Percentiles rank a stretch among this genome's conserved stretches.
Conservation (phyloP, 2,888 invertebrate species). For the Dioctria linearis region DNA sequence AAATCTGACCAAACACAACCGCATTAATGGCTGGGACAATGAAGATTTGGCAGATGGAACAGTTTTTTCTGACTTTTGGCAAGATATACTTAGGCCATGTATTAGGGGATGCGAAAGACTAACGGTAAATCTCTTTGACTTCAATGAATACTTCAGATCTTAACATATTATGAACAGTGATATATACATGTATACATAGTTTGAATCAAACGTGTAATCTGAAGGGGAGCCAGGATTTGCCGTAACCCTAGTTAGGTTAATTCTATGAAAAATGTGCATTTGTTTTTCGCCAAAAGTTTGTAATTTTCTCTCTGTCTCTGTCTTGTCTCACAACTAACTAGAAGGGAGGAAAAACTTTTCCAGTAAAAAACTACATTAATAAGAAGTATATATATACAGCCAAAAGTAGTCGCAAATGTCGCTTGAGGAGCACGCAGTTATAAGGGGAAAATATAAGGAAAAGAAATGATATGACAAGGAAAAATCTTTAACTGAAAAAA, state of each 20-base stretch:
- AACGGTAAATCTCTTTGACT: conserved; percentile 8
- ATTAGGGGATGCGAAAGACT: conserved; percentile 25
- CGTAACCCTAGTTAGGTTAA: conserved; percentile 43
- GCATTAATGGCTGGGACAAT: conserved; percentile 33
- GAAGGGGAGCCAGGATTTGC: conserved; percentile 22
- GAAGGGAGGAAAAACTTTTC: background rate
- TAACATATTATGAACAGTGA: no score
- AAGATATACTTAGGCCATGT: conserved; percentile 38
- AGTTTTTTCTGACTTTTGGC: conserved; percentile 38
- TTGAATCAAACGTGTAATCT: conserved; percentile 33
- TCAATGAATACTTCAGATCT: conserved; percentile 5
- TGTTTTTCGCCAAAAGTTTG: conserved; percentile 18
- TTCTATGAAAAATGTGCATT: conserved; percentile 46
- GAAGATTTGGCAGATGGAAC: conserved; percentile 31
- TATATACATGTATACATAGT: conserved; percentile 7
- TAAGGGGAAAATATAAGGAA: background rate
- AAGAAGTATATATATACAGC: background rate
- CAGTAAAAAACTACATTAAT: conserved; percentile 28
- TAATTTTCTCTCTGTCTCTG: background rate
- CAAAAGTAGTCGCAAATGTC: conserved; percentile 16
- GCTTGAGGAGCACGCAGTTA: background rate
- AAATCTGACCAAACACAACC: conserved; percentile 45
- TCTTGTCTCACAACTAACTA: conserved; percentile 9
- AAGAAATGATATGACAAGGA: conserved; percentile 14
- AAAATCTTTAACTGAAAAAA: conserved; percentile 38